phyloP scores from a whole-genome alignment of 2,797 vertebrate genomes.

The Harpagifer antarcticus region DNA sequence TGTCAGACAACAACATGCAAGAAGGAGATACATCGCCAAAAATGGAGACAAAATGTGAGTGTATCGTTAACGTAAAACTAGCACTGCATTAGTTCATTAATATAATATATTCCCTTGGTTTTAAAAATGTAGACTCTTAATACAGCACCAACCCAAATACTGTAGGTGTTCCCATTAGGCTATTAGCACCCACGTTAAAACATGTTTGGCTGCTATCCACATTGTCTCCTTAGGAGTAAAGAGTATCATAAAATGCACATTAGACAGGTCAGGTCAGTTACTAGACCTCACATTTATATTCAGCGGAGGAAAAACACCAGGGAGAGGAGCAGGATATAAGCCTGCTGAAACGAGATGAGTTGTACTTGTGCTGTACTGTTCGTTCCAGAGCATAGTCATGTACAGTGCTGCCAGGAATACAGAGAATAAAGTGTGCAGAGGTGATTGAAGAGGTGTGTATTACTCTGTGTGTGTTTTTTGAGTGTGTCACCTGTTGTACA shows the following conservation, averaged over 20 bases:
- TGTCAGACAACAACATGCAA: too few species aligned
- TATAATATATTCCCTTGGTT: too few species aligned
- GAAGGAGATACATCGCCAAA: too few species aligned
- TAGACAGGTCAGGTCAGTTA: constrained; percentile 9
- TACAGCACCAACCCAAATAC: background rate
- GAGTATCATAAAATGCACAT: constrained; percentile 9
- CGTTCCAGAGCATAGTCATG: constrained; percentile 25
- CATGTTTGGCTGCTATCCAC: constrained; percentile 2
- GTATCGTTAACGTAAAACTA: too few species aligned
- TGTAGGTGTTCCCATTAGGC: background rate
- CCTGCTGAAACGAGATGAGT: constrained; percentile 32
- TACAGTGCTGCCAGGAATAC: constrained; percentile 28
- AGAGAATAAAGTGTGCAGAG: constrained; percentile 20
- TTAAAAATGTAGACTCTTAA: background rate
- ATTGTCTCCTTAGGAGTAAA: background rate
- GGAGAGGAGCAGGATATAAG: constrained; percentile 25
- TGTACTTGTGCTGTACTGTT: constrained; percentile 4
- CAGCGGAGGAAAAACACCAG: constrained; percentile 12
- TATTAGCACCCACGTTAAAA: background rate
- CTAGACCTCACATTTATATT: constrained; percentile 15
- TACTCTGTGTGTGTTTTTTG: constrained; percentile 29
- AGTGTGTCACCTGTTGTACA: constrained; percentile 95
- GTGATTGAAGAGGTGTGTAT: constrained; percentile 27
- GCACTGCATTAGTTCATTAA: too few species aligned
- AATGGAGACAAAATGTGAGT: too few species aligned